Evolutionary conservation across 2,888 invertebrate genomes (phyloP), one percentile per base, ranked within the genome.

Genomic region (Gymnosoma rotundatum): DNA sequence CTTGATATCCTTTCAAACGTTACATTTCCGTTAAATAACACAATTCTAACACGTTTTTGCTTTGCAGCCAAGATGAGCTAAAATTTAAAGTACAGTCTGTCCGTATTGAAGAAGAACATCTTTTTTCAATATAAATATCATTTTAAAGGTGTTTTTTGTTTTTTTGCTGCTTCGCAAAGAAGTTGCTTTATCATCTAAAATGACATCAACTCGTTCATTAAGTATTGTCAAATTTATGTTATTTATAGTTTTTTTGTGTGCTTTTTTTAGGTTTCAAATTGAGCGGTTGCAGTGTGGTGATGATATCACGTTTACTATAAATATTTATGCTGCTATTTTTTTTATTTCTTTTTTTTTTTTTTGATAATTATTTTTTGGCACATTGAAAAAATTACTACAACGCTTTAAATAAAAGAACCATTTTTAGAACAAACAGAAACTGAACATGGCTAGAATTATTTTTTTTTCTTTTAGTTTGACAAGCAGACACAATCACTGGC

Each of bases 301-400:
- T 79, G 83, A 83, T 73, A 76, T 83, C 79, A 83, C 83, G 67
- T 83, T 80, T 80, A 67, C 73, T 78, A 70, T 54, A 67, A 67
- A 61, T 80, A 61, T 80, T 67, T 67, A 45, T 61, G 76, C 45
- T 61, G 76, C 60, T 69, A 52, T 78, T 52, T 75, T 66, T 45
- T 32, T 64, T 36, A 16, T 58, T 48, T 58, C 58, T 9, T 52
- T 52, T 7, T 66, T 9, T 52, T 52, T 7, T 52, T 52, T n/a
- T 9, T 25, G 1, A 25, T 25, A 25, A 25, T 50, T 18, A 9
- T 18, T 52, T 21, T 72, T 70, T 66, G 56, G 64, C 63, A 64
- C 64, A 72, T 50, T 66, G 21, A 78, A 78, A 36, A 69, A 50
- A 45, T 25, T 58, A 66, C 64, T 72, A 36, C 56, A 32, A 36